Conservation (phyloP, 2,888 invertebrate genomes). For the Drepanosiphum platanoidis region DNA sequence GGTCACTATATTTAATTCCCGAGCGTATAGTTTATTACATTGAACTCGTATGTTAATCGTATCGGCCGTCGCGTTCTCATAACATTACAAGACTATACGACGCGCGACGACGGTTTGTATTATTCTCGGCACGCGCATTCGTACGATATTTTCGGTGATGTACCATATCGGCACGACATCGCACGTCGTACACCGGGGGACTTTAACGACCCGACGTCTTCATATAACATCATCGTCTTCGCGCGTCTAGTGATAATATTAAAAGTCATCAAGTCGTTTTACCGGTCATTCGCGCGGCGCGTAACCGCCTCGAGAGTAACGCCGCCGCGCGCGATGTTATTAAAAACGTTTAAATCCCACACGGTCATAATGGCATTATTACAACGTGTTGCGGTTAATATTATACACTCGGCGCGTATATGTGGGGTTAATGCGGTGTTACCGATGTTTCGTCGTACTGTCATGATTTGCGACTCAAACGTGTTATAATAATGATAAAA, state of each 20-base stretch:
- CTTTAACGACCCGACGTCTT: neutral
- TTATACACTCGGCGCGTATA: no score
- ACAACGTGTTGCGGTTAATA: neutral
- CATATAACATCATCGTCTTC: neutral
- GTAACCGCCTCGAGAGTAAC: neutral
- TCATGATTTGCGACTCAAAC: neutral
- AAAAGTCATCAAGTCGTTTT: neutral
- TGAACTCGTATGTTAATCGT: no score
- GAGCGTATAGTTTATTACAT: no score
- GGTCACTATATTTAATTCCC: no score
- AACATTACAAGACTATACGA: no score
- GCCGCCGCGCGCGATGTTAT: neutral
- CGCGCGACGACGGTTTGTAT: no score
- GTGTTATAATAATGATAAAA: neutral
- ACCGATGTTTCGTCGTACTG: no score
- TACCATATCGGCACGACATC: no score
- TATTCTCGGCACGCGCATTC: no score
- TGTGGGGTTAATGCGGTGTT: no score
- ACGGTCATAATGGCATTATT: neutral
- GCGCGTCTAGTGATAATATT: neutral
- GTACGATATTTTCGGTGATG: no score
- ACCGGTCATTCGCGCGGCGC: neutral
- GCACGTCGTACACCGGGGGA: neutral
- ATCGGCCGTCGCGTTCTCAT: no score
- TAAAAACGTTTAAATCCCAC: neutral